phyloP scores from a whole-genome alignment of 1,140 invertebrate species.

The Pentalonia nigronervosa region DNA sequence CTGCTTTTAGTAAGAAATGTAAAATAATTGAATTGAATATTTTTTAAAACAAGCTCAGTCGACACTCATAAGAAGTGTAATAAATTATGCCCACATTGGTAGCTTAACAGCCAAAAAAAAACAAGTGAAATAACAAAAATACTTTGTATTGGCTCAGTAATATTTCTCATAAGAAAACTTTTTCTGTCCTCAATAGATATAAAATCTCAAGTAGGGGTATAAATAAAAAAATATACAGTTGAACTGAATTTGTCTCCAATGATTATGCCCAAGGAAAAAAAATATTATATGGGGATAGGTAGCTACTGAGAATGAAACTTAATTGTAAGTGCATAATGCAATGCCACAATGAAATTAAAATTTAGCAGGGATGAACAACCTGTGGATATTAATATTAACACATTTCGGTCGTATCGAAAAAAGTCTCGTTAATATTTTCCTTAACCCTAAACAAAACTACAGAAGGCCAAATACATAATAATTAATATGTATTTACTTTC shows the following conservation, averaged over 20 bases:
- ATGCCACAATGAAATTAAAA: not conserved
- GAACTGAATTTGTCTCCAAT: not conserved
- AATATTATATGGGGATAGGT: not conserved
- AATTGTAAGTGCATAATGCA: not conserved
- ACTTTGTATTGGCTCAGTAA: not conserved
- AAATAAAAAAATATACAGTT: not conserved
- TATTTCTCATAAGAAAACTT: not conserved
- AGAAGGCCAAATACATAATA: not conserved
- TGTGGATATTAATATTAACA: slow-evolving; percentile 10
- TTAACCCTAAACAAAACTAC: not conserved
- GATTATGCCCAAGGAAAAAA: not conserved
- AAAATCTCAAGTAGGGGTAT: not conserved
- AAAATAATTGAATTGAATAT: not conserved
- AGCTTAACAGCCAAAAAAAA: too few relatives aligned
- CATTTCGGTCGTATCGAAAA: not conserved
- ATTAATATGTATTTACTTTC: not conserved
- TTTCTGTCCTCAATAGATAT: not conserved
- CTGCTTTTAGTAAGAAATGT: not conserved
- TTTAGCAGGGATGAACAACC: not conserved
- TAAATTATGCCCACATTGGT: too few relatives aligned
- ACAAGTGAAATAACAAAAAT: not conserved
- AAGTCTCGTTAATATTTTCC: not conserved
- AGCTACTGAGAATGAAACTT: not conserved
- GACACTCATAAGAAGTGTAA: too few relatives aligned
- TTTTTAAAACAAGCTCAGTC: too few relatives aligned